phyloP scores from a whole-genome alignment of 2,113 vertebrate genomes.

The Cheilinus undulatus region DNA sequence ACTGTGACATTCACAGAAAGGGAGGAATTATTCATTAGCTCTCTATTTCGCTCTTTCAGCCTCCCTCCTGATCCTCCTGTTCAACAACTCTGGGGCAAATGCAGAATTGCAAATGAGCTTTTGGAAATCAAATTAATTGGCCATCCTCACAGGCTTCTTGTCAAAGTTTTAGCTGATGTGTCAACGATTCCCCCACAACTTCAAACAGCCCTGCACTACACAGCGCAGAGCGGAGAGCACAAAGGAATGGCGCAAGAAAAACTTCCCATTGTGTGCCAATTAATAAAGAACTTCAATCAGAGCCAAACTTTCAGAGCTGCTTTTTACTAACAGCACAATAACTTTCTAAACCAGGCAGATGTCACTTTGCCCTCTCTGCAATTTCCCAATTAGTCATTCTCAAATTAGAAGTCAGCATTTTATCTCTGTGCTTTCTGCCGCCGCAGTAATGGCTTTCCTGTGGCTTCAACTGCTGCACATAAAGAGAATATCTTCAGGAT shows the following conservation, averaged over 20 bases:
- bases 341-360: constrained; percentile 26
- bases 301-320: constrained; percentile 33
- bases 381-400: constrained; percentile 41
- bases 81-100: constrained; percentile 78
- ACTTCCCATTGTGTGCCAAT: constrained; percentile 35
- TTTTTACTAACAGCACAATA: constrained; percentile 33
- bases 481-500: not conserved
- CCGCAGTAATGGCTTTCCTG: constrained; percentile 4
- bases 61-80: constrained; percentile 68
- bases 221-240: not conserved
- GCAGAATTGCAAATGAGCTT: constrained; percentile 81
- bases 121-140: constrained; percentile 78
- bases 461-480: not conserved
- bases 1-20: constrained; percentile 60
- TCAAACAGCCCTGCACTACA: constrained; percentile 26
- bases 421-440: not conserved
- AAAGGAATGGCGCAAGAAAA: constrained; percentile 34
- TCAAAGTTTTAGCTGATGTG: constrained; percentile 72
- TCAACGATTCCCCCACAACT: constrained; percentile 50
- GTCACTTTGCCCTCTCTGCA: constrained; percentile 17
- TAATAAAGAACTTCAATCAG: constrained; percentile 52
- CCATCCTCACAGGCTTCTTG: constrained; percentile 67
- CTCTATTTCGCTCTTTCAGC: constrained; percentile 55
- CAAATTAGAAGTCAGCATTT: constrained; percentile 29
- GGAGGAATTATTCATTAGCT: constrained; percentile 81